Percentiles rank a stretch among this genome's conserved stretches.
Conservation (phyloP, 2,888 invertebrate genomes). For the Xylota sylvarum region DNA sequence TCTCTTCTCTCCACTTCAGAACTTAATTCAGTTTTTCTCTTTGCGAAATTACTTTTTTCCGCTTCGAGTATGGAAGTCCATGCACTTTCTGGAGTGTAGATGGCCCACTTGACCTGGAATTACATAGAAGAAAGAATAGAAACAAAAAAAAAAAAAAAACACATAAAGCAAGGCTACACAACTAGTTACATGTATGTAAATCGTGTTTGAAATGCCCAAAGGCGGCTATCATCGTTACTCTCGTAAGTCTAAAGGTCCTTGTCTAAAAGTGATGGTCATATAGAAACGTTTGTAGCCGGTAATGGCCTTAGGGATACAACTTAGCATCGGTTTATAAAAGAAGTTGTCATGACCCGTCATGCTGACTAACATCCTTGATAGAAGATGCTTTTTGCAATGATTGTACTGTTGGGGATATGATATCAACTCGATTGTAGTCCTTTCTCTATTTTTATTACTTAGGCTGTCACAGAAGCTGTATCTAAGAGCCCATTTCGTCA, state of each 20-base stretch:
- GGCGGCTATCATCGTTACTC: conserved; percentile 34
- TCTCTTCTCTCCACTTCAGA: conserved; percentile 52
- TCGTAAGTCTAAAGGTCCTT: conserved; percentile 3
- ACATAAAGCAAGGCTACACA: conserved; percentile 37
- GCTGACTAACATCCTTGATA: neutral
- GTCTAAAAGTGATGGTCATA: neutral
- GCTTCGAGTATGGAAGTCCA: conserved; percentile 71
- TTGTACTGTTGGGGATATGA: no score
- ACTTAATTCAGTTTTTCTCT: conserved; percentile 76
- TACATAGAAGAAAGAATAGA: conserved; percentile 41
- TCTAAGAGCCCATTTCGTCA: no score
- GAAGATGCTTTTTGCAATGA: no score
- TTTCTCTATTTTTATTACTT: no score
- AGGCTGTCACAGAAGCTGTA: no score
- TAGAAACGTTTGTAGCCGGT: neutral
- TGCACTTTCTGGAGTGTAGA: conserved; percentile 63
- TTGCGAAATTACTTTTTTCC: conserved; percentile 75
- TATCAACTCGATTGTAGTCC: no score
- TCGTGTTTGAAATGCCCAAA: conserved; percentile 56
- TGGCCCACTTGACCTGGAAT: conserved; percentile 75
- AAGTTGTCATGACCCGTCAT: neutral
- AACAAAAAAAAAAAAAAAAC: conserved; percentile 1
- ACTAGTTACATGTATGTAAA: conserved; percentile 41
- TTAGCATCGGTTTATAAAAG: neutral
- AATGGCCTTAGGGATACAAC: neutral